Conservation (phyloP, 2,888 invertebrate species). For the Proisotoma minuta region DNA sequence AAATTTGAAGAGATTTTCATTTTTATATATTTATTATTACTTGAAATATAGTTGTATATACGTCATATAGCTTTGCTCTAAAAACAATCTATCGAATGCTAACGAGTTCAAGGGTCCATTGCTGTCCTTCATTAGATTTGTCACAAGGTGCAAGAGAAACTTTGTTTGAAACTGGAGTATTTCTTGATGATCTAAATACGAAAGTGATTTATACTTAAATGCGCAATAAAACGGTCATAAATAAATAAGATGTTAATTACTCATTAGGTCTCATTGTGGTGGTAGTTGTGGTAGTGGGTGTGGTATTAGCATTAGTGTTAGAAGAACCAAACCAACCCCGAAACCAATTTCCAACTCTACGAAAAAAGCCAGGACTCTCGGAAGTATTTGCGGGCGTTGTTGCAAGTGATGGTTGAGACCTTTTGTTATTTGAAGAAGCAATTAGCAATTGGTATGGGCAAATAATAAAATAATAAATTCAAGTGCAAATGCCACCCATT, state of each 20-base stretch:
- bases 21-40: not conserved
- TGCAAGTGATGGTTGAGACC: not conserved
- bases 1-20: not conserved
- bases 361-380: not conserved
- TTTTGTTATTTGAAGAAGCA: not conserved
- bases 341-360: conserved; percentile 5
- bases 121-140: conserved; percentile 15
- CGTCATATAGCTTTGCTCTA: too few relatives aligned
- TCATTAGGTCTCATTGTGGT: conserved; percentile 13
- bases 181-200: not conserved
- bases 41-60: too few relatives aligned
- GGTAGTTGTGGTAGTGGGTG: conserved; percentile 1
- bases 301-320: not conserved
- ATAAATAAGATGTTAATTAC: not conserved
- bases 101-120: conserved; percentile 12
- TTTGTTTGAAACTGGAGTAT: conserved; percentile 2
- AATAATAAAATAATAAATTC: not conserved
- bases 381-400: not conserved
- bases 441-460: not conserved
- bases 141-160: conserved; percentile 19
- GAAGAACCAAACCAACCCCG: not conserved
- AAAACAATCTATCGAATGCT: conserved; percentile 2
- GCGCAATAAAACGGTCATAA: not conserved
- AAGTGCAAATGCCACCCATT: not conserved
- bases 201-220: not conserved